A percentile compares a stretch with the other conserved stretches of the same genome.
Conservation (phyloP, 2,797 vertebrate species). For the Nannoperca australis region DNA sequence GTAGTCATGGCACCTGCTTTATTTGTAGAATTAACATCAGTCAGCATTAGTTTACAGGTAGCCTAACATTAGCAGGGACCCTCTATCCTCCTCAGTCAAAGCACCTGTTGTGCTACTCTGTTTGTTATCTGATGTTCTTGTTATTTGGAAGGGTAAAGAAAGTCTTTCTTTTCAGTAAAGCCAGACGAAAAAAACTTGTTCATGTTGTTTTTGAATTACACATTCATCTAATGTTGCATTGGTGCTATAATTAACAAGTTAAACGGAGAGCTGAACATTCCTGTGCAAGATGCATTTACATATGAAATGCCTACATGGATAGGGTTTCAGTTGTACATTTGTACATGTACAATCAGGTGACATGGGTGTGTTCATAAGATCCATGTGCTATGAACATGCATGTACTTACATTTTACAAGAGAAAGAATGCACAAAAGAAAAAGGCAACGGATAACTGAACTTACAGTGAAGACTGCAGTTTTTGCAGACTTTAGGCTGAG, state of each 20-base stretch:
- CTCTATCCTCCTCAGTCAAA: neutral
- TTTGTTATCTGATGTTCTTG: neutral
- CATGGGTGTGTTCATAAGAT: neutral
- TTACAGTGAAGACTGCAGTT: neutral
- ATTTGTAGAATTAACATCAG: neutral
- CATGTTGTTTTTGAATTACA: neutral
- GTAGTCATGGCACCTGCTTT: neutral
- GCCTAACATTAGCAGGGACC: neutral
- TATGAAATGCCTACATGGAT: too few species aligned
- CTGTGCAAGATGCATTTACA: neutral
- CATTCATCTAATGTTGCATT: neutral
- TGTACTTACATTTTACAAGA: neutral
- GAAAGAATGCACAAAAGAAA: neutral
- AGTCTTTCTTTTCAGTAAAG: neutral
- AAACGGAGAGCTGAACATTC: neutral
- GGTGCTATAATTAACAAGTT: too few species aligned
- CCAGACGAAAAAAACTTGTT: neutral
- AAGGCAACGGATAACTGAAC: neutral
- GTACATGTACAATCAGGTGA: neutral
- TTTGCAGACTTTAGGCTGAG: neutral
- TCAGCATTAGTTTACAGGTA: neutral
- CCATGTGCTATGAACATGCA: neutral
- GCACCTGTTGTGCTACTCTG: neutral
- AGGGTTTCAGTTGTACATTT: neutral
- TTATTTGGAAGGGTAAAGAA: neutral